A percentile compares a stretch with the other conserved stretches of the same genome.
phyloP scores from a whole-genome alignment of 2,888 invertebrate species.

The Meiosimyza platycephala region DNA sequence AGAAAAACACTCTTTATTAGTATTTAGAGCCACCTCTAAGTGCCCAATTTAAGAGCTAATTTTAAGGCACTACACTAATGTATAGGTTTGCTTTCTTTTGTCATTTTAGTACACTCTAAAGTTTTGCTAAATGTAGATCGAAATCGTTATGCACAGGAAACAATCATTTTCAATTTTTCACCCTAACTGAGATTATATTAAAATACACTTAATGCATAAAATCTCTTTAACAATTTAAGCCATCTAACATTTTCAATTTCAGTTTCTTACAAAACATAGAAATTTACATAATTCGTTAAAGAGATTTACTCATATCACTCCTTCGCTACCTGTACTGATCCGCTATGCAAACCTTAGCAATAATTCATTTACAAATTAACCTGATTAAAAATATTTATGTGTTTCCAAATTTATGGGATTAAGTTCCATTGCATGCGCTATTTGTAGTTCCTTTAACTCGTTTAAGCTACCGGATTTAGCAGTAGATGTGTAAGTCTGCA shows the following conservation, averaged over 20 bases:
- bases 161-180: too few relatives aligned
- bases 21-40: too few relatives aligned
- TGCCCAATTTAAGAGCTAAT: too few relatives aligned
- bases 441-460: slow-evolving; percentile 62
- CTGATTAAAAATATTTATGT: slow-evolving; percentile 57
- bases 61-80: too few relatives aligned
- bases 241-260: too few relatives aligned
- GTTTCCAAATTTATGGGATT: slow-evolving; percentile 61
- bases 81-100: too few relatives aligned
- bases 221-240: too few relatives aligned
- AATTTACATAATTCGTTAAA: slow-evolving; percentile 49
- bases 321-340: slow-evolving; percentile 17
- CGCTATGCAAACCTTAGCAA: slow-evolving; percentile 42
- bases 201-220: slow-evolving; percentile 46
- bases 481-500: slow-evolving; percentile 1
- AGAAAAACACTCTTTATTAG: too few relatives aligned
- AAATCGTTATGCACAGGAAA: too few relatives aligned
- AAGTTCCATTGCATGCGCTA: slow-evolving; percentile 51
- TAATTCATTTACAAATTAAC: slow-evolving; percentile 56
- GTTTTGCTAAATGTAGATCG: too few relatives aligned
- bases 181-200: slow-evolving; percentile 56
- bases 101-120: too few relatives aligned
- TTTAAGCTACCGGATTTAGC: slow-evolving; percentile 60
- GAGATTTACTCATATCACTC: slow-evolving; percentile 1
- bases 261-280: slow-evolving; percentile 44